phyloP scores from a whole-genome alignment of 2,797 vertebrate species.

The Pseudochromis fuscus region DNA sequence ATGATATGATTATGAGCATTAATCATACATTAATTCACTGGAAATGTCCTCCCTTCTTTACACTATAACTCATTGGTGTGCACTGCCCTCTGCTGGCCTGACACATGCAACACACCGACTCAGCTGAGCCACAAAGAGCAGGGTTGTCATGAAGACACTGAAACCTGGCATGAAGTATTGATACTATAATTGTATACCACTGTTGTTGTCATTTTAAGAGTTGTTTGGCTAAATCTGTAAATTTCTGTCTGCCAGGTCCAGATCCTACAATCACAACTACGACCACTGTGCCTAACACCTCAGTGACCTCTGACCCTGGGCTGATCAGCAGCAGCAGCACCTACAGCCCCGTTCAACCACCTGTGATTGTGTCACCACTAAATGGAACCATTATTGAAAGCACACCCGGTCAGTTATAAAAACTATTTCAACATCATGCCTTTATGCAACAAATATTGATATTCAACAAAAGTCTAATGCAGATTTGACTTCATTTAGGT shows the following conservation, averaged over 20 bases:
- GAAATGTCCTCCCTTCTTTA: too few species aligned
- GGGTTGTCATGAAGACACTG: background rate
- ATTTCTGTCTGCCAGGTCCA: conserved; percentile 12
- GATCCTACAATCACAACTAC: conserved; percentile 8
- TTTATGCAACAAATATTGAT: background rate
- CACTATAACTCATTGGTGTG: background rate
- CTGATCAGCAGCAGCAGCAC: conserved; percentile 30
- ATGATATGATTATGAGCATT: too few species aligned
- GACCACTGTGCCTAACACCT: conserved; percentile 8
- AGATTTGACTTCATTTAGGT: conserved; percentile 74
- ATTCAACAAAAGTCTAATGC: background rate
- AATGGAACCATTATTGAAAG: conserved; percentile 74
- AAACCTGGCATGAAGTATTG: background rate
- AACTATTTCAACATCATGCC: background rate
- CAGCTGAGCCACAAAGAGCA: background rate
- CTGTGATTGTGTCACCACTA: conserved; percentile 76
- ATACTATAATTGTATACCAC: background rate
- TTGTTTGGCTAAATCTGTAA: conserved; percentile 6
- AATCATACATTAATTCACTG: too few species aligned
- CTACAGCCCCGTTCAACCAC: conserved; percentile 34
- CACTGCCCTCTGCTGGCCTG: conserved; percentile 52
- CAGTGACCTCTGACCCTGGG: conserved; percentile 25
- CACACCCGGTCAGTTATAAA: conserved; percentile 68
- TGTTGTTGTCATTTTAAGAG: background rate
- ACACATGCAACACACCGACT: conserved; percentile 1